Base-by-base conservation (phyloP, 2,113 vertebrate species). In the Oostethus manadensis region DNA sequence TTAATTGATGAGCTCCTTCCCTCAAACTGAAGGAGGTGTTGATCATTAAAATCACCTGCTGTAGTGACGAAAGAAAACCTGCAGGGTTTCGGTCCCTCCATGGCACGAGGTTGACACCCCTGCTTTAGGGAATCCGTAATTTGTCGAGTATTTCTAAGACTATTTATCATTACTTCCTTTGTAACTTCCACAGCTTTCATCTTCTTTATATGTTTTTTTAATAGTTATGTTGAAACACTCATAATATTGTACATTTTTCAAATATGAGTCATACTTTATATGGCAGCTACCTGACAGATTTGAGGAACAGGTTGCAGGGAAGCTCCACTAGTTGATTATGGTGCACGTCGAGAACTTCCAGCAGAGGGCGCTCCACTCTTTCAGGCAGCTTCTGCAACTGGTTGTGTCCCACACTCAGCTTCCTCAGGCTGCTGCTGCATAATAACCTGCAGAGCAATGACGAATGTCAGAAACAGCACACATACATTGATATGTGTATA, bases 311-410 rank as follows among this genome's bases (percentile, higher is more conserved):
- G 87, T 89, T 93, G 49, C 92, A 86, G 0, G 96, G 95, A 56
- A 99, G 92, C 86, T 98, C 97, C 21, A 83, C 60, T 8, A 99
- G 91, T 76, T 93, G 93, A 88, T 99, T 99, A 88, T 98, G 97
- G 35, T 99, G 97, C 21, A 98, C 80, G 0, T 99, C 96, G 51
- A 99, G 74, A 73, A 99, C 93, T 74, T 99, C 97, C 80, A 98
- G 90, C 0, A 92, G 92, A 0, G 81, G 95, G 67, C 88, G 86
- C 65, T 98, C 95, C 0, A 97, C 88, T 29, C 92, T 87, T 58
- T 98, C 94, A 1, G 97, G 94, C 16, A 99, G 91, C 71, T 89
- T 90, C 64, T 86, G 87, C 70, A 99, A 82, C 80, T 84, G 78
- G 84, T 98, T 99, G 67, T 98, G 91, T 74, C 94, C 94, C 0